phyloP scores from a whole-genome alignment of 2,888 invertebrate genomes.

The Dynastes grantii region DNA sequence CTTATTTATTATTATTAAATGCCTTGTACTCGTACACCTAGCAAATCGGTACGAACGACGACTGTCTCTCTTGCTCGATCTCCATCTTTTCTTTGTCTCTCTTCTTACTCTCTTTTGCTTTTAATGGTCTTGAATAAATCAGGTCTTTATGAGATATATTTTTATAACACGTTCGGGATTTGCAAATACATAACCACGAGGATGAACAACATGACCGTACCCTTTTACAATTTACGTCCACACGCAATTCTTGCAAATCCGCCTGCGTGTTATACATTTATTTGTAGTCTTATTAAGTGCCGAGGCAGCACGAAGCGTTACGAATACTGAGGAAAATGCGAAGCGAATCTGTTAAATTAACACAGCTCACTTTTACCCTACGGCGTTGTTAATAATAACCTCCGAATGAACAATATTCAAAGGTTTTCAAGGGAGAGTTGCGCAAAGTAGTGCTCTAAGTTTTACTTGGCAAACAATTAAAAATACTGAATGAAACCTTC shows the following conservation, averaged over 20 bases:
- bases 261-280: conserved; percentile 7
- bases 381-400: too few species aligned
- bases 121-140: conserved; percentile 48
- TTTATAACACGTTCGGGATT: conserved; percentile 49
- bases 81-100: conserved; percentile 5
- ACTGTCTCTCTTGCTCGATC: conserved; percentile 2
- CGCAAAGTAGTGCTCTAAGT: too few species aligned
- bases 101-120: conserved; percentile 37
- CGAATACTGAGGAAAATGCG: too few species aligned
- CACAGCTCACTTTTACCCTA: too few species aligned
- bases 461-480: too few species aligned
- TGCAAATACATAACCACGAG: conserved; percentile 48
- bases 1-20: conserved; percentile 58
- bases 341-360: too few species aligned
- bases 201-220: conserved; percentile 48
- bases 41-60: conserved; percentile 50
- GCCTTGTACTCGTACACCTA: conserved; percentile 54
- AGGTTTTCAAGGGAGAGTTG: too few species aligned
- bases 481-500: too few species aligned
- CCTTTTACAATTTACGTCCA: conserved; percentile 40
- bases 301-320: too few species aligned
- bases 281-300: not conserved
- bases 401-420: too few species aligned
- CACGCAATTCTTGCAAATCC: conserved; percentile 40
- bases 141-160: conserved; percentile 49